Evolutionary conservation across 2,888 invertebrate species (phyloP).

Genomic region (Xestobium rufovillosum): DNA sequence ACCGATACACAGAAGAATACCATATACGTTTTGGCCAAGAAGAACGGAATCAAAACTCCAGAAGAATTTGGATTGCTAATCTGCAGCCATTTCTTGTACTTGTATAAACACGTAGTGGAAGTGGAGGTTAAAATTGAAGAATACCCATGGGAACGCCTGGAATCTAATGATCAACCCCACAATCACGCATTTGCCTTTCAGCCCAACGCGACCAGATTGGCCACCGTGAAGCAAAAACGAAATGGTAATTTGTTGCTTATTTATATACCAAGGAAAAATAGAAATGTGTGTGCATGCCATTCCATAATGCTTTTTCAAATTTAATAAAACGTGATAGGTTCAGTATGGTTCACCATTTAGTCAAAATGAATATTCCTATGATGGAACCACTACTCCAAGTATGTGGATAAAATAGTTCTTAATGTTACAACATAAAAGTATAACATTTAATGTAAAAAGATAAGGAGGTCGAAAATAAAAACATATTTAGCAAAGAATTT

Average conservation of each 20-base stretch:
- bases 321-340: no score
- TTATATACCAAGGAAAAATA: neutral
- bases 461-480: no score
- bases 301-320: no score
- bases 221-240: slow-evolving; percentile 59
- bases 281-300: neutral
- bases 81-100: slow-evolving; percentile 65
- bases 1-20: slow-evolving; percentile 81
- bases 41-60: slow-evolving; percentile 66
- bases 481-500: no score
- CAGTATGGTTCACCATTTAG: no score
- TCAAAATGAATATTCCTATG: no score
- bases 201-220: slow-evolving; percentile 59
- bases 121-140: slow-evolving; percentile 63
- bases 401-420: no score
- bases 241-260: slow-evolving; percentile 49
- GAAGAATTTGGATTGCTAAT: slow-evolving; percentile 71
- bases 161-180: slow-evolving; percentile 49
- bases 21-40: slow-evolving; percentile 70
- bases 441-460: no score
- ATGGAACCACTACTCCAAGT: no score
- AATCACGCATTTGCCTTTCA: slow-evolving; percentile 72
- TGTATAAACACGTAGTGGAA: slow-evolving; percentile 67
- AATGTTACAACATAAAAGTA: no score
- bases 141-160: slow-evolving; percentile 68